Base-by-base conservation (phyloP, 1,140 invertebrate genomes). In the Cydia splendana region DNA sequence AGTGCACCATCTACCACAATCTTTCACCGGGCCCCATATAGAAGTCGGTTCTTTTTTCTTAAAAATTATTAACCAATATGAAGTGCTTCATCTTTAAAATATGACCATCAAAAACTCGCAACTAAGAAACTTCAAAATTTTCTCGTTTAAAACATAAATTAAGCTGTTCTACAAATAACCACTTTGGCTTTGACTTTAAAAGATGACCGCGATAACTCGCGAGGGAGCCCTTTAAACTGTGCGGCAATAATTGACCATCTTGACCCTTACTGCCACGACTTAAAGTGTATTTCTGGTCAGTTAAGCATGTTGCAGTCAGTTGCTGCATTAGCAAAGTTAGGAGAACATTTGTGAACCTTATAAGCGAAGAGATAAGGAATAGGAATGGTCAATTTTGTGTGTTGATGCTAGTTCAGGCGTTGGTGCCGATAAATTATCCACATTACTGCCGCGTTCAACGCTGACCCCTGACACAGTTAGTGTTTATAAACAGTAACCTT, bases 391-490 rank as follows among this genome's bases (percentile, higher is more conserved):
- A 48, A 15, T 48, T 3, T 12, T n/a, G 51, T 53, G 2, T 53
- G 51, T 51, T 51, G 48, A 42, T 42, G 48, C 6, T 20, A 24
- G 57, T 62, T 20, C 57, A 62, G n/a, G 57, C 7, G 57, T 62
- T 20, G 51, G 15, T 7, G 51, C 10, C 57, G 57, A 62, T 62
- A 62, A 62, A 62, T 62, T 62, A 24, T 62, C 57, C 57, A 62
- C 57, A 62, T 62, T 62, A 62, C 53, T 57, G n/a, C 57, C 57
- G 57, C 57, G n/a, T 53, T 24, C 57, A 62, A 62, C 57, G 57
- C 57, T 62, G 57, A 62, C 57, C 57, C 6, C 51, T 15, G 45
- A 24, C 57, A 62, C 57, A 62, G 57, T 20, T 24, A n/a, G 20
- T 20, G n/a, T 62, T 24, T 62, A 24, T 20, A 10, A 24, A 24